Evolutionary conservation across 2,888 invertebrate species (phyloP), one percentile per base, ranked within the genome.

Genomic region (Malachius bipustulatus): DNA sequence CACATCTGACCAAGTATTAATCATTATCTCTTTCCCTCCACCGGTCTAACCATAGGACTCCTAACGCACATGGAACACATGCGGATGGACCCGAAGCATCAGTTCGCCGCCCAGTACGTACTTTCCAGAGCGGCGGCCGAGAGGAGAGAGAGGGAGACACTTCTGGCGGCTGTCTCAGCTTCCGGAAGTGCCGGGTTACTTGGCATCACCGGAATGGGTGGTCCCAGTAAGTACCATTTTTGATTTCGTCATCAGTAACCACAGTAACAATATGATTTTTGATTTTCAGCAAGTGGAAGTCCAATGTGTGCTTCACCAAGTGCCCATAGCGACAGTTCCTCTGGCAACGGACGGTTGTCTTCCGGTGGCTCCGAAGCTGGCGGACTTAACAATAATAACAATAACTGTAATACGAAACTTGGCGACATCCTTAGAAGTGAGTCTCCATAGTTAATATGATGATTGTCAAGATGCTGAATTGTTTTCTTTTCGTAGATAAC

Each of bases 71-170:
- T 91, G 90, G 90, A 91, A 55, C 89, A 90, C 60, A 90, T 91
- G 90, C 74, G 90, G 54, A 90, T 90, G 89, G 90, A 91, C 61
- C 89, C 90, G 1, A 91, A 91, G 62, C 90, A 91, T 67, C 90
- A 90, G 62, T 91, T 91, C 56, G 90, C 90, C 26, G 90, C 91
- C 15, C 91, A 91, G 58, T 91, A 90, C 64, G 89, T 91, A 28
- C 67, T 91, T 19, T 85, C 85, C 37, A 68, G 89, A 48, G 91
- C 90, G 4, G 90, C 90, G 4, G 90, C 90, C 10, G 90, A 90
- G 56, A 72, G 89, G 48, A 71, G 90, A 45, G 89, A 90, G 55
- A 67, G 89, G 30, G 89, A 89, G 56, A 72, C 69, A 24, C 65
- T 82, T 35, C 67, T 89, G 35, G 71, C 78, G 4, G 80, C 79